Evolutionary conservation across 1,140 invertebrate genomes (phyloP).

Genomic region (Thalassaphorura encarpata): DNA sequence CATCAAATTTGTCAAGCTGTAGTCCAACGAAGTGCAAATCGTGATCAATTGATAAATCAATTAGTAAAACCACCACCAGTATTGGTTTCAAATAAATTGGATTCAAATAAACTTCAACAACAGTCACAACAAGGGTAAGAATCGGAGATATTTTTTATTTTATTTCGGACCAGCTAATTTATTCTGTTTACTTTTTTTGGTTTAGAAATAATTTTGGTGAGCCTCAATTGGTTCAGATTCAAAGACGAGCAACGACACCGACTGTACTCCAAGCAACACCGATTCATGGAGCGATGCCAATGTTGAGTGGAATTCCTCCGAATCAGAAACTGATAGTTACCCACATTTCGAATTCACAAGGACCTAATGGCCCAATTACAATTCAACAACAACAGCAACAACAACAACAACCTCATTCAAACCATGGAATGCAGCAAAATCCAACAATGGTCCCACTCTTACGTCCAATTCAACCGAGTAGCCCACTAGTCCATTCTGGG

Average conservation of each 20-base stretch:
- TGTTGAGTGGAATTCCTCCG: constrained; percentile 13
- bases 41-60: constrained; percentile 73
- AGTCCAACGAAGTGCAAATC: constrained; percentile 81
- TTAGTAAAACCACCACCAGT: constrained; percentile 69
- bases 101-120: too few species aligned
- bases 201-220: too few species aligned
- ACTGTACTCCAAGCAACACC: constrained; percentile 22
- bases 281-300: constrained; percentile 12
- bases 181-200: too few species aligned
- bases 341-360: too few species aligned
- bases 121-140: too few species aligned
- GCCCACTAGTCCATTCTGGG: too few species aligned
- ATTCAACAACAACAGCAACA: constrained; percentile 13
- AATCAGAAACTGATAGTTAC: constrained; percentile 28
- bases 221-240: constrained; percentile 18
- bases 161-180: too few species aligned
- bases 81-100: constrained; percentile 2
- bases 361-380: not conserved
- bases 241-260: constrained; percentile 23
- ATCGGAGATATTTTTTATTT: too few species aligned
- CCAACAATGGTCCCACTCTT: too few species aligned
- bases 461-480: too few species aligned
- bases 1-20: constrained; percentile 93
- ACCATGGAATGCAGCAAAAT: too few species aligned
- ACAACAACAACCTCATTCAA: not conserved